A percentile compares a stretch with the other conserved stretches of the same genome.
phyloP scores from a whole-genome alignment of 2,888 invertebrate species.

The Ichneumoninae sp. region DNA sequence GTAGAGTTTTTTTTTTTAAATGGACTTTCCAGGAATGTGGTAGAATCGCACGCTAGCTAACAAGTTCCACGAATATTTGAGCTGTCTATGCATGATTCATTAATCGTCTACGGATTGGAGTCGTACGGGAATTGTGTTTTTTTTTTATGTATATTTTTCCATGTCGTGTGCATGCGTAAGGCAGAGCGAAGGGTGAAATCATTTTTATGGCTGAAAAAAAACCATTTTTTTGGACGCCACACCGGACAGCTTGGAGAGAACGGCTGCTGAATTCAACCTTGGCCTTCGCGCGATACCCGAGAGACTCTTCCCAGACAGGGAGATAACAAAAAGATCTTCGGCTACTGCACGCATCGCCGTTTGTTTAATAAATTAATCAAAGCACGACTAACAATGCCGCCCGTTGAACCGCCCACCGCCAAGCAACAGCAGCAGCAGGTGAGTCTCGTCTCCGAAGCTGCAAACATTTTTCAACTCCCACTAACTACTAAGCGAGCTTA shows the following conservation, averaged over 20 bases:
- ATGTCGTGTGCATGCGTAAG: background rate
- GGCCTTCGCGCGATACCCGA: background rate
- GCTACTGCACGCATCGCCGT: constrained; percentile 27
- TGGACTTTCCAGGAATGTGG: constrained; percentile 52
- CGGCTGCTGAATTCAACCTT: background rate
- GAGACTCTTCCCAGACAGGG: background rate
- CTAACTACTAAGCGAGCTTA: background rate
- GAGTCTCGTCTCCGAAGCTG: constrained; percentile 77
- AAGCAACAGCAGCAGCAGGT: constrained; percentile 87
- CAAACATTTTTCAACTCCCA: constrained; percentile 2
- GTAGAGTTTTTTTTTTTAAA: constrained; percentile 1
- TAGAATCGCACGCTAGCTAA: background rate
- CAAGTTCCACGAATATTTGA: background rate
- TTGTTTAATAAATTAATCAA: constrained; percentile 41
- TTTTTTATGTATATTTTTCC: background rate
- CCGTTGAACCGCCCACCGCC: constrained; percentile 83
- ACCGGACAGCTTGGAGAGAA: background rate
- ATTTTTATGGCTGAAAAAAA: background rate
- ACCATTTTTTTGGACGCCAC: background rate
- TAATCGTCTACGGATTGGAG: background rate
- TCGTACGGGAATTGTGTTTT: background rate
- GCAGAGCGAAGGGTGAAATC: background rate
- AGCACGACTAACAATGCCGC: constrained; percentile 76
- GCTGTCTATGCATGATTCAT: background rate
- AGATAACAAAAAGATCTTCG: constrained; percentile 12